Base-by-base conservation (phyloP, 2,797 vertebrate genomes). In the Threskiornis aethiopicus region DNA sequence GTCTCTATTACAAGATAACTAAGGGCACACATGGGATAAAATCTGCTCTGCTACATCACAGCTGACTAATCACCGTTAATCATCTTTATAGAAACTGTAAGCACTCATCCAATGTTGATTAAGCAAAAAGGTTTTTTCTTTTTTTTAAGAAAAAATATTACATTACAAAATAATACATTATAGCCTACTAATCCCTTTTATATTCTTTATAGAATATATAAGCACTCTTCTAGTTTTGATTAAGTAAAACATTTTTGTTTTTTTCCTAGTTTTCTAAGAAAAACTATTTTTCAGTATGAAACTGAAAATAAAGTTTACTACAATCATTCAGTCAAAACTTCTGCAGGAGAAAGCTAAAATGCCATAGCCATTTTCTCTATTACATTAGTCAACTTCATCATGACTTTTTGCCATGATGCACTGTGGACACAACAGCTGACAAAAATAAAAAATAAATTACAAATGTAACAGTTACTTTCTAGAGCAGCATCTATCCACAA, bases 241-340 rank as follows among this genome's bases (percentile, higher is more conserved):
- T 82, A 76, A 77, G 16, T 11, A 87, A 87, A 89, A 28, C 2
- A 42, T 25, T 65, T 58, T 14, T 5, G 3, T 0, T 0, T 6
- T 73, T 73, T 29, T 5, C 9, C 29, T 20, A 2, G 8, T 62
- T 55, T 65, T 42, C 22, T 35, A 46, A 22, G 12, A 42, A 77
- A 88, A 91, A 46, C 2, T 16, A 29, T 17, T 84, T 85, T 51
- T 49, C 39, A 49, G 16, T 14, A 13, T 33, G n/a, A 93, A 90
- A 75, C 21, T n/a, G 35, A 76, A 93, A 79, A 58, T 35, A 62
- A 84, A 85, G 15, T 61, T 79, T 58, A 39, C 55, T 62, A 37
- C 10, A 85, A 52, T 6, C 13, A 55, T 1, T 26, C 17, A 59
- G 42, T 28, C 35, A 49, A 71, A 86, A 57, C 4, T 52, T 71